These are phyloP conservation scores for Drosophila tropicalis DNA, from an alignment of 1,140 invertebrate genomes.

Conservation along the genomic window DNA sequence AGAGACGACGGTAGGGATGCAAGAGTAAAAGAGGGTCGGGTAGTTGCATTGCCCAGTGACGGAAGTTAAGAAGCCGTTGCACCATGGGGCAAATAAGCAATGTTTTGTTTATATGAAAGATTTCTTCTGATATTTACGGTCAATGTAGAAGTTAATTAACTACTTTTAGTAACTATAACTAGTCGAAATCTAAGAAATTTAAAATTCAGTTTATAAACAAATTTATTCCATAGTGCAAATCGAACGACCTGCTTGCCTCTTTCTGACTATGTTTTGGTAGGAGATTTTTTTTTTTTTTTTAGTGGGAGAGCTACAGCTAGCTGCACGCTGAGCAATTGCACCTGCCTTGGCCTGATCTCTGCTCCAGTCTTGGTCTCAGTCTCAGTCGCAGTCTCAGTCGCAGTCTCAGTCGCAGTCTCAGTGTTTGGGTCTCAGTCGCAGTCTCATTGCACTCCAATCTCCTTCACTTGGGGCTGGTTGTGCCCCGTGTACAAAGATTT, in stretches of 20 bases:
- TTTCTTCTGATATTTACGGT: no score
- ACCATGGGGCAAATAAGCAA: slow-evolving; percentile 15
- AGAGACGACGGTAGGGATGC: slow-evolving; percentile 29
- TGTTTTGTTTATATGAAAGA: no score
- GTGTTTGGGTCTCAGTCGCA: slow-evolving; percentile 42
- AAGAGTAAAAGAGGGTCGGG: slow-evolving; percentile 9
- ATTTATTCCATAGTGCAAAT: slow-evolving; percentile 42
- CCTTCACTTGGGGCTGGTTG: slow-evolving; percentile 22
- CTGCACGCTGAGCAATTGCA: slow-evolving; percentile 66
- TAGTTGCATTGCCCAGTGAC: slow-evolving; percentile 37
- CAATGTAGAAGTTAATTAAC: no score
- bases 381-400: slow-evolving; percentile 32
- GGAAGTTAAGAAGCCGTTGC: slow-evolving; percentile 49
- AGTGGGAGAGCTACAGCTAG: slow-evolving; percentile 65
- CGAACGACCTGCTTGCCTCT: slow-evolving; percentile 33
- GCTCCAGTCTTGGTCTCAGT: slow-evolving; percentile 15
- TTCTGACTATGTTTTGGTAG: slow-evolving; percentile 29
- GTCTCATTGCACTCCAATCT: slow-evolving; percentile 28
- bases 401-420: slow-evolving; percentile 9
- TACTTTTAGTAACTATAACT: no score
- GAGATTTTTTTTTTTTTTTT: slow-evolving; percentile 31
- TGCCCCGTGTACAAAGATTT: slow-evolving; percentile 72
- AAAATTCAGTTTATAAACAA: no score
- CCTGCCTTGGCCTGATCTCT: slow-evolving; percentile 60
- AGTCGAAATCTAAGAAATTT: no score